Percentiles rank a stretch among this genome's conserved stretches.
phyloP scores from a whole-genome alignment of 2,888 invertebrate species.

The Norana najaformis region DNA sequence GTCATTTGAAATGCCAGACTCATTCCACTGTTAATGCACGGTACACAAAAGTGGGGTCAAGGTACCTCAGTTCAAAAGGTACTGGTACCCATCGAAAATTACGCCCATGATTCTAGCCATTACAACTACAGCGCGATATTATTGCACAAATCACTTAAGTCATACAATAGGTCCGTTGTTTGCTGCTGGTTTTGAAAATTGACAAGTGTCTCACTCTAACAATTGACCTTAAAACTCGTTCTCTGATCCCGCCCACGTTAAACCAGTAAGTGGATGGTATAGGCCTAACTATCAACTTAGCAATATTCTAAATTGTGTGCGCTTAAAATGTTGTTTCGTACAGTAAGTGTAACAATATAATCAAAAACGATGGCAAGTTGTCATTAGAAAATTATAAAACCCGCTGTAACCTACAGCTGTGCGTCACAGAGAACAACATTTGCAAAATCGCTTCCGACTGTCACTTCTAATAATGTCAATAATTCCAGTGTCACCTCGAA shows the following conservation, averaged over 20 bases:
- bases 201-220: neutral
- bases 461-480: too few relatives aligned
- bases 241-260: neutral
- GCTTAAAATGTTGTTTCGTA: neutral
- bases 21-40: too few relatives aligned
- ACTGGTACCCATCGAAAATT: too few relatives aligned
- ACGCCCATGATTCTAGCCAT: neutral
- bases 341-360: neutral
- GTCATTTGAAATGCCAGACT: too few relatives aligned
- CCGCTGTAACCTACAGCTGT: too few relatives aligned
- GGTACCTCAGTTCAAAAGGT: too few relatives aligned
- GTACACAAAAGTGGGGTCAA: too few relatives aligned
- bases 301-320: neutral
- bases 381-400: neutral
- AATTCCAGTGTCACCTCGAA: too few relatives aligned
- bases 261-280: neutral
- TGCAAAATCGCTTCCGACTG: too few relatives aligned
- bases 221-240: neutral
- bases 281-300: neutral
- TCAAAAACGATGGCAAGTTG: neutral
- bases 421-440: neutral
- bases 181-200: neutral
- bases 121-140: neutral
- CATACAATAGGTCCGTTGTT: neutral
- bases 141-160: too few relatives aligned